Conservation (phyloP, 2,113 vertebrate species). For the Zapornia atra region DNA sequence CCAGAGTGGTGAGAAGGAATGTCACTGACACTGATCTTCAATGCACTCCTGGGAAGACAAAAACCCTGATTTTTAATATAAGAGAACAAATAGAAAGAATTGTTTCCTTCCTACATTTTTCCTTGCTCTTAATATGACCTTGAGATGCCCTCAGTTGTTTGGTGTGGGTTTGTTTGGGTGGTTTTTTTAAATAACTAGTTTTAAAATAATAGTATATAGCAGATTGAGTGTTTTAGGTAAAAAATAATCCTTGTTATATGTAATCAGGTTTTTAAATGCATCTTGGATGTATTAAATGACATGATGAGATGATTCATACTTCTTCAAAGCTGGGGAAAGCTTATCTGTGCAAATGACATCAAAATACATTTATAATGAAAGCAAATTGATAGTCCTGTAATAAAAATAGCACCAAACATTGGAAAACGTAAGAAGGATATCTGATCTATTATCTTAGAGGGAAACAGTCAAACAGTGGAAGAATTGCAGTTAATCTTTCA, state of each 20-base stretch:
- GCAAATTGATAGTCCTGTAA: neutral
- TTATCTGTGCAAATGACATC: neutral
- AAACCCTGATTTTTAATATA: rapidly evolving
- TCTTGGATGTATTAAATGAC: neutral
- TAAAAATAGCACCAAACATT: neutral
- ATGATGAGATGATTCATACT: neutral
- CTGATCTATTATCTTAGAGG: neutral
- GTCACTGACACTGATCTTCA: neutral
- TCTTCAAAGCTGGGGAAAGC: neutral
- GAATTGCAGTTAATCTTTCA: neutral
- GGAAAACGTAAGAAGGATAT: neutral
- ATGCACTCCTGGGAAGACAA: neutral
- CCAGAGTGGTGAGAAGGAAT: neutral
- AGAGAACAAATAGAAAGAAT: neutral
- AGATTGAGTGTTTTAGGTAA: neutral
- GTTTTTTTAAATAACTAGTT: neutral
- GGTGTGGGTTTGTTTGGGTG: too few relatives aligned
- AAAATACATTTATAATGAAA: neutral
- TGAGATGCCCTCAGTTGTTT: neutral
- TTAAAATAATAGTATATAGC: neutral
- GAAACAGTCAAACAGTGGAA: neutral
- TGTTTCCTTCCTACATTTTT: neutral
- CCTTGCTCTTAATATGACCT: neutral
- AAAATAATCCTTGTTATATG: neutral
- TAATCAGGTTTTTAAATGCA: neutral